Evolutionary conservation across 2,113 vertebrate species (phyloP).

Genomic region (Istiophorus platypterus): DNA sequence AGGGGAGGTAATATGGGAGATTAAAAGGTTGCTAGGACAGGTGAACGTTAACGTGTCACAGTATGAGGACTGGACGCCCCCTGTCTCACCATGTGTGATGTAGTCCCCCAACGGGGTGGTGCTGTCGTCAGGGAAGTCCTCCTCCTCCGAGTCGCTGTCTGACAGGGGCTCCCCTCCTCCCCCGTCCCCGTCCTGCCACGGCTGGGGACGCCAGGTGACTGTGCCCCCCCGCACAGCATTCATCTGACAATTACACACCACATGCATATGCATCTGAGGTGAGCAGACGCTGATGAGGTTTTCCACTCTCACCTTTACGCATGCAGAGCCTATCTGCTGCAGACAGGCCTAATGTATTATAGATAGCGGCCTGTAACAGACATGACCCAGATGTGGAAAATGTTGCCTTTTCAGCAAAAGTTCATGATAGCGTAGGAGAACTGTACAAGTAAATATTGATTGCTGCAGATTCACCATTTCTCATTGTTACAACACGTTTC

Average conservation of each 20-base stretch:
- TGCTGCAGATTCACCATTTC: neutral
- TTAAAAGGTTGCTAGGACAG: neutral
- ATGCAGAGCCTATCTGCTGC: neutral
- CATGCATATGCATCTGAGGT: neutral
- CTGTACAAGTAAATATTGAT: neutral
- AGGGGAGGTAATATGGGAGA: neutral
- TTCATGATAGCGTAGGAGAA: neutral
- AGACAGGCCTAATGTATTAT: neutral
- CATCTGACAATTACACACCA: constrained; percentile 74
- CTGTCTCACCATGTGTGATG: constrained; percentile 80
- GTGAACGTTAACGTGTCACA: neutral
- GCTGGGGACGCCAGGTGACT: constrained; percentile 85
- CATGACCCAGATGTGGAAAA: constrained; percentile 27
- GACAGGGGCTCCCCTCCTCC: constrained; percentile 85
- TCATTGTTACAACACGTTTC: neutral
- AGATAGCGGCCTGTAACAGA: constrained; percentile 5
- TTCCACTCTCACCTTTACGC: neutral
- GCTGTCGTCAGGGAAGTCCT: constrained; percentile 87
- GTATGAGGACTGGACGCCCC: neutral
- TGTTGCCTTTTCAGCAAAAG: neutral
- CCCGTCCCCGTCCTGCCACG: constrained; percentile 86
- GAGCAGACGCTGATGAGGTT: neutral
- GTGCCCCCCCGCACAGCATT: constrained; percentile 80
- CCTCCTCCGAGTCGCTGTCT: constrained; percentile 87
- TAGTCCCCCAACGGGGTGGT: constrained; percentile 86